Conservation (phyloP, 1,140 invertebrate genomes). For the Drosophila kurseongensis region DNA sequence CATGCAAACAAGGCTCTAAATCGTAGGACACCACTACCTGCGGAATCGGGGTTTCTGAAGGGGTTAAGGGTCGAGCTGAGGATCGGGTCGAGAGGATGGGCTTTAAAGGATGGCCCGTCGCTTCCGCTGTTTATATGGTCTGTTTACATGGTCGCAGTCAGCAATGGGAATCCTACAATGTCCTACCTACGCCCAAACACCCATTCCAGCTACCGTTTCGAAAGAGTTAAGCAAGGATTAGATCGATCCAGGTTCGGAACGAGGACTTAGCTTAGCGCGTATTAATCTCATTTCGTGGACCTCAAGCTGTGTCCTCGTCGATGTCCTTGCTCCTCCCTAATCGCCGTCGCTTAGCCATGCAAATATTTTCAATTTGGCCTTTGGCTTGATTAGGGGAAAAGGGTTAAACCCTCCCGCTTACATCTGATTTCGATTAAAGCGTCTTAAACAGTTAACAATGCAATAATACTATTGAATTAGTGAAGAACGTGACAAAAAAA, state of each 20-base stretch:
- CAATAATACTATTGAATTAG: no score
- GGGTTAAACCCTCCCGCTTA: slow-evolving; percentile 42
- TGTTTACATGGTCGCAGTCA: slow-evolving; percentile 66
- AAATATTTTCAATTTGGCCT: slow-evolving; percentile 75
- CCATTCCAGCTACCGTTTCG: slow-evolving; percentile 44
- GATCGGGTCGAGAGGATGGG: neutral
- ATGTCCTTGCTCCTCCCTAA: slow-evolving; percentile 38
- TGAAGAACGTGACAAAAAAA: no score
- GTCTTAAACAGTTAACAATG: slow-evolving; percentile 20
- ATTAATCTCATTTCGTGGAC: slow-evolving; percentile 78
- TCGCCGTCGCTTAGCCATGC: slow-evolving; percentile 74
- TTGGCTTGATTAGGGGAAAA: slow-evolving; percentile 64
- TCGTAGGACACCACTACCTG: slow-evolving; percentile 17
- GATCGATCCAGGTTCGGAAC: slow-evolving; percentile 20
- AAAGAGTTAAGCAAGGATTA: slow-evolving; percentile 79
- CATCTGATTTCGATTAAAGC: slow-evolving; percentile 63
- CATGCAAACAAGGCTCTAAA: slow-evolving; percentile 67
- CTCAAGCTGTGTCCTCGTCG: slow-evolving; percentile 33
- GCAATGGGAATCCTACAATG: slow-evolving; percentile 55
- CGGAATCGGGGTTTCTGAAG: slow-evolving; percentile 25
- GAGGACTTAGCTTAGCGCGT: slow-evolving; percentile 69
- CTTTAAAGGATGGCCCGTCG: slow-evolving; percentile 12
- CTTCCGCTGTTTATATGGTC: slow-evolving; percentile 80
- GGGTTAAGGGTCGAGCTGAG: slow-evolving; percentile 52
- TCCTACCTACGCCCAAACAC: slow-evolving; percentile 59